A percentile compares a stretch with the other conserved stretches of the same genome.
These are phyloP conservation scores for Pseudorectes ferrugineus DNA, from an alignment of 2,113 vertebrate species.

Conservation along the genomic window DNA sequence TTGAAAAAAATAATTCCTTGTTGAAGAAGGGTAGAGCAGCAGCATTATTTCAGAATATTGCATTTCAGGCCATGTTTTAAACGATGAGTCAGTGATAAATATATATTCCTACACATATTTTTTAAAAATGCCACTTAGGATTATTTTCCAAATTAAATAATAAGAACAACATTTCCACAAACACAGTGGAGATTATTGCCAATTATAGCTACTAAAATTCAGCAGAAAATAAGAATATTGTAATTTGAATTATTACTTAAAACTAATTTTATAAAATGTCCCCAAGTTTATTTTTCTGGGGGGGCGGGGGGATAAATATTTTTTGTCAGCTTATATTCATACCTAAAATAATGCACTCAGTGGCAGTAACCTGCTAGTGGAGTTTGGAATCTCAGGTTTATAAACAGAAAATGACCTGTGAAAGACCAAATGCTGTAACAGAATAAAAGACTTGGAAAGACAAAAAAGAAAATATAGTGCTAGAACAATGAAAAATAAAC, in stretches of 20 bases:
- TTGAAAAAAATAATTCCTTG: not conserved
- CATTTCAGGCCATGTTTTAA: not conserved
- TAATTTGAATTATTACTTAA: not conserved
- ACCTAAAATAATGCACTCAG: not conserved
- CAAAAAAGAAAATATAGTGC: not conserved
- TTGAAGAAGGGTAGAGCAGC: not conserved
- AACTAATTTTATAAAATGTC: not conserved
- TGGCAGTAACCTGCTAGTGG: not conserved
- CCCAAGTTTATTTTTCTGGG: accelerated
- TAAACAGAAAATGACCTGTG: not conserved
- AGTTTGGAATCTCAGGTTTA: not conserved
- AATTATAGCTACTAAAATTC: not conserved
- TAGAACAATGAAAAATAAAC: not conserved
- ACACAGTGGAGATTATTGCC: not conserved
- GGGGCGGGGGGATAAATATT: not conserved
- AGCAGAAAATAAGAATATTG: not conserved
- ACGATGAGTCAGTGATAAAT: not conserved
- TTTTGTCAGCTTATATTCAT: not conserved
- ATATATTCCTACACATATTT: not conserved
- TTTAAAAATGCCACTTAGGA: not conserved
- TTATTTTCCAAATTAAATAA: not conserved
- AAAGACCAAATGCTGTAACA: not conserved
- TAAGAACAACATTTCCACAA: not conserved
- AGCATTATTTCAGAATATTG: not conserved
- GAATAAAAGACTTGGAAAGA: not conserved